These are phyloP conservation scores for Drosophila athabasca DNA, from an alignment of 1,140 invertebrate species.

Conservation along the genomic window DNA sequence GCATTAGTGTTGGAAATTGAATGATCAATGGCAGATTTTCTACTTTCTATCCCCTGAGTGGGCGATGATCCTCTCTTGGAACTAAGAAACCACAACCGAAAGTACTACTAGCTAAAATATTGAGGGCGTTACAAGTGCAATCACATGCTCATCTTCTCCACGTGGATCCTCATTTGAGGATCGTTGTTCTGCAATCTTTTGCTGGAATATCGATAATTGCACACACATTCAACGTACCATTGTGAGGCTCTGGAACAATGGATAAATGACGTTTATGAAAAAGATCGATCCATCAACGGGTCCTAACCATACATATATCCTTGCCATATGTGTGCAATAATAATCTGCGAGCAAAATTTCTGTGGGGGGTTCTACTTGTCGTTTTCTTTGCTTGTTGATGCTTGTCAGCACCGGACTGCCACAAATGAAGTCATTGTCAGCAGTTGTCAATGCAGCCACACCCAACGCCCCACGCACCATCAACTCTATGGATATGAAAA, in stretches of 20 bases:
- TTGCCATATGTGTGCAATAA: slow-evolving; percentile 73
- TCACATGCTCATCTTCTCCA: slow-evolving; percentile 43
- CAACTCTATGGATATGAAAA: slow-evolving; percentile 45
- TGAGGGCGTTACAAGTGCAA: slow-evolving; percentile 44
- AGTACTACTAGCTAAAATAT: background rate
- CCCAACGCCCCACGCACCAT: slow-evolving; percentile 31
- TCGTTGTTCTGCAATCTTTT: slow-evolving; percentile 31
- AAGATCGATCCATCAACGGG: slow-evolving; percentile 62
- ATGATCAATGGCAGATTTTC: slow-evolving; percentile 13
- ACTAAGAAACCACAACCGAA: slow-evolving; percentile 2
- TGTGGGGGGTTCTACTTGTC: slow-evolving; percentile 33
- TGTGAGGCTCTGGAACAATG: slow-evolving; percentile 34
- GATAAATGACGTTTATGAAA: slow-evolving; percentile 43
- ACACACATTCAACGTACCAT: slow-evolving; percentile 39
- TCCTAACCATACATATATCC: slow-evolving; percentile 30
- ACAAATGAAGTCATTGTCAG: slow-evolving; percentile 78
- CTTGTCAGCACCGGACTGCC: slow-evolving; percentile 47
- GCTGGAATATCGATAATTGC: slow-evolving; percentile 50
- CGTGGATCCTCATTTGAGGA: slow-evolving; percentile 10
- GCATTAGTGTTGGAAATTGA: slow-evolving; percentile 20
- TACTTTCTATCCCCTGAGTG: slow-evolving; percentile 17
- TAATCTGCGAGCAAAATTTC: slow-evolving; percentile 61
- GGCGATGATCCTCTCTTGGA: slow-evolving; percentile 3
- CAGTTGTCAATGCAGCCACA: slow-evolving; percentile 75
- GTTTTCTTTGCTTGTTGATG: slow-evolving; percentile 11